These are phyloP conservation scores for Acanthurus lineatus DNA, from an alignment of 2,797 vertebrate species.

Conservation along the genomic window DNA sequence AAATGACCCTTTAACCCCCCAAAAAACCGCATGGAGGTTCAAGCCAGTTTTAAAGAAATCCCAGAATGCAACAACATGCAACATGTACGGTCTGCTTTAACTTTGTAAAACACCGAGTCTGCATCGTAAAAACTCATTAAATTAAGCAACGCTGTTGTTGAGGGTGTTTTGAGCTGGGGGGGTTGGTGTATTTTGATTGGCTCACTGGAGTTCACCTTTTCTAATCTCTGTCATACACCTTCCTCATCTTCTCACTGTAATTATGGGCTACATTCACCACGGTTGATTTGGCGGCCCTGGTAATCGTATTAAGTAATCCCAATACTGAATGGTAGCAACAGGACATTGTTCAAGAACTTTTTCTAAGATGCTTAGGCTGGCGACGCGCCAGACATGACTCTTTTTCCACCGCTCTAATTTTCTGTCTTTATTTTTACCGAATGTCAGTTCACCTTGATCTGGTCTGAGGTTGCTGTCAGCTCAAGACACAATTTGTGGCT, in stretches of 20 bases:
- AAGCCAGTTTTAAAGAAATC: background rate
- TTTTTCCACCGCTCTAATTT: slow-evolving; percentile 41
- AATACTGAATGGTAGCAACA: slow-evolving; percentile 63
- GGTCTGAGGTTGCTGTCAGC: slow-evolving; percentile 33
- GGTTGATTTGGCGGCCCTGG: slow-evolving; percentile 64
- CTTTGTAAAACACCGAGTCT: background rate
- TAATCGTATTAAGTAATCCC: slow-evolving; percentile 86
- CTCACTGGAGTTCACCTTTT: slow-evolving; percentile 75
- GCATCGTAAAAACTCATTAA: slow-evolving; percentile 29
- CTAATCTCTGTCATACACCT: slow-evolving; percentile 83
- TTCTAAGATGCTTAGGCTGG: slow-evolving; percentile 67
- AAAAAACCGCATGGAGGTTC: background rate
- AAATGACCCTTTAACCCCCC: background rate
- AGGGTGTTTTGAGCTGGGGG: slow-evolving; percentile 36
- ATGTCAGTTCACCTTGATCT: slow-evolving; percentile 68
- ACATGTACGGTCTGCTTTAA: background rate
- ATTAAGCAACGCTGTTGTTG: too few relatives aligned
- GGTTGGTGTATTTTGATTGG: slow-evolving; percentile 20
- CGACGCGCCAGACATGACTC: slow-evolving; percentile 53
- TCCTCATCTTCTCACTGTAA: slow-evolving; percentile 76
- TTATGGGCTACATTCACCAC: slow-evolving; percentile 76
- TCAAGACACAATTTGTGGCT: slow-evolving; percentile 2
- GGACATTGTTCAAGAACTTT: slow-evolving; percentile 75
- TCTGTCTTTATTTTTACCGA: slow-evolving; percentile 40
- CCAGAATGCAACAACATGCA: background rate